Evolutionary conservation across 2,113 vertebrate species (phyloP).

Genomic region (Calyptomena viridis): DNA sequence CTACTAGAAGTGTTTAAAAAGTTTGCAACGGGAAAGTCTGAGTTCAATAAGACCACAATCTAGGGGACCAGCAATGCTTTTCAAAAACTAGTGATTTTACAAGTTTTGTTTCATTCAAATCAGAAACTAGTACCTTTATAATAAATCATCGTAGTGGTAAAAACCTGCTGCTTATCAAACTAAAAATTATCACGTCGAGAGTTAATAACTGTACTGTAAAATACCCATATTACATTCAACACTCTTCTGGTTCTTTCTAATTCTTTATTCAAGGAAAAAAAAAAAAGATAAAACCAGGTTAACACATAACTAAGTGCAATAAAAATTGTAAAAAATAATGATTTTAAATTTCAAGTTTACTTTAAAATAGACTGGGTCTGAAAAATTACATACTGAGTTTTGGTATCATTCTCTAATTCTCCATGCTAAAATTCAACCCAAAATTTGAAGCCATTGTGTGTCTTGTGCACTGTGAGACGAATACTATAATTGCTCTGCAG

Average conservation of each 20-base stretch:
- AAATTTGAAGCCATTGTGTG: not conserved
- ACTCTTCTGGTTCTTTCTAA: not conserved
- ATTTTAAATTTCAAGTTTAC: not conserved
- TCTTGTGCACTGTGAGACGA: not conserved
- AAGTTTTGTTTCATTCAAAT: not conserved
- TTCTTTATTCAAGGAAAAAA: not conserved
- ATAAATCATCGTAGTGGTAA: not conserved
- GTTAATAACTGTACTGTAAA: not conserved
- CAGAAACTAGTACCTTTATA: not conserved
- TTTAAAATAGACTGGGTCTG: not conserved
- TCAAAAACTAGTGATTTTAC: not conserved
- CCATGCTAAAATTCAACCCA: not conserved
- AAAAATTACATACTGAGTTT: not conserved
- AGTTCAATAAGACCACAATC: not conserved
- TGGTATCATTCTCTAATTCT: not conserved
- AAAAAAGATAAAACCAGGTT: not conserved
- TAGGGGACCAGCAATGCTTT: not conserved
- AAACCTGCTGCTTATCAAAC: not conserved
- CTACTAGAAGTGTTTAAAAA: not conserved
- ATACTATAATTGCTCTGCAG: not conserved
- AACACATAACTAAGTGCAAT: not conserved
- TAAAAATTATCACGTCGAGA: not conserved
- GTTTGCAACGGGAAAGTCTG: not conserved
- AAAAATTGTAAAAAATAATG: not conserved
- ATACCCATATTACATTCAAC: not conserved